phyloP scores from a whole-genome alignment of 1,140 invertebrate genomes.

The Lucilia sericata region DNA sequence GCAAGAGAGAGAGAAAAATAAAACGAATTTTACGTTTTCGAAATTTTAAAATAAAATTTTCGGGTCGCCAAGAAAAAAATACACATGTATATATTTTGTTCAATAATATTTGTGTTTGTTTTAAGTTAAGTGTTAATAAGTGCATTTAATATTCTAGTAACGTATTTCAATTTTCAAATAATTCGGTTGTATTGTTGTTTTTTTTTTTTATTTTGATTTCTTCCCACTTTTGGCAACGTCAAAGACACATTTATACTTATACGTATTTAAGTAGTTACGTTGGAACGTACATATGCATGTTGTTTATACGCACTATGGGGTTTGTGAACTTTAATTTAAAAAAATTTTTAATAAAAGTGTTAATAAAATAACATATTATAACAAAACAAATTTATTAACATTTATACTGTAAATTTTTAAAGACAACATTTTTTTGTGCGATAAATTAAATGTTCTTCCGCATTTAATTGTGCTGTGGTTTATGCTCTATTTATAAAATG shows the following conservation, averaged over 20 bases:
- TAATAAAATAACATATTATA: too few relatives aligned
- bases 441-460: too few relatives aligned
- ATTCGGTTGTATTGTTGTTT: conserved; percentile 37
- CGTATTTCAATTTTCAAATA: neutral
- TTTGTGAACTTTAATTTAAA: neutral
- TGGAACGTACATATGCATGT: neutral
- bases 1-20: neutral
- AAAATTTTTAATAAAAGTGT: too few relatives aligned
- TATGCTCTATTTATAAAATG: too few relatives aligned
- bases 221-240: conserved; percentile 40
- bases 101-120: neutral
- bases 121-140: neutral
- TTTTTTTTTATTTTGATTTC: conserved; percentile 16
- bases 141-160: conserved; percentile 24
- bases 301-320: neutral
- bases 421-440: too few relatives aligned
- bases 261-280: neutral
- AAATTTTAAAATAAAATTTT: conserved; percentile 37
- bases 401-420: too few relatives aligned
- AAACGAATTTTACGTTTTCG: neutral
- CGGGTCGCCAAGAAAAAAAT: neutral
- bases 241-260: conserved; percentile 30
- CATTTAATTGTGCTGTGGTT: too few relatives aligned
- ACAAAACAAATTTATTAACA: too few relatives aligned
- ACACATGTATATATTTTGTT: neutral